These are phyloP conservation scores for Parotocinclus haroldoi DNA, from an alignment of 2,797 vertebrate species.

Conservation along the genomic window DNA sequence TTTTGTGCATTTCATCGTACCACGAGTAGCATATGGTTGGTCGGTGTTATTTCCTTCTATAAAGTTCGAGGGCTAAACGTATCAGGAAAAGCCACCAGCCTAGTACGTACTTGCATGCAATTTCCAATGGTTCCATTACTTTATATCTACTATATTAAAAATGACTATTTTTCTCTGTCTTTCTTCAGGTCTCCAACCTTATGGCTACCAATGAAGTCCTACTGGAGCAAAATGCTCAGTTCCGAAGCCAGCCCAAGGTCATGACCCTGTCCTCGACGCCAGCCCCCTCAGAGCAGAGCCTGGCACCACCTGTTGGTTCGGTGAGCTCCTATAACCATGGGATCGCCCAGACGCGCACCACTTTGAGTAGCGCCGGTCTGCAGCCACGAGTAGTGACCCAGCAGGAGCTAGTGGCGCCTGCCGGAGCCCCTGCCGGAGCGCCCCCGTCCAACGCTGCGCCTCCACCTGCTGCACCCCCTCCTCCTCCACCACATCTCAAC, in stretches of 20 bases:
- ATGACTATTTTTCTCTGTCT: background rate
- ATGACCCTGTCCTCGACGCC: constrained; percentile 90
- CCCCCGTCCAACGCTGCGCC: constrained; percentile 82
- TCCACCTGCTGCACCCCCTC: constrained; percentile 74
- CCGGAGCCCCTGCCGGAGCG: constrained; percentile 74
- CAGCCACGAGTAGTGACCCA: constrained; percentile 88
- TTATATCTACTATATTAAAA: background rate
- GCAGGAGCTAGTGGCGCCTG: constrained; percentile 85
- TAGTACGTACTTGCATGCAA: no score
- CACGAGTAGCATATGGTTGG: no score
- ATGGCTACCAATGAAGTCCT: constrained; percentile 95
- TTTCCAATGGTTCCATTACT: no score
- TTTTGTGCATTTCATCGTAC: no score
- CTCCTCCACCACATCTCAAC: constrained; percentile 82
- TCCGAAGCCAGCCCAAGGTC: constrained; percentile 93
- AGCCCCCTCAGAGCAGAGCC: constrained; percentile 82
- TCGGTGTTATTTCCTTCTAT: no score
- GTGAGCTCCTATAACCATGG: constrained; percentile 94
- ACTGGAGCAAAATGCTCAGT: constrained; percentile 97
- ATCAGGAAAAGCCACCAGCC: no score
- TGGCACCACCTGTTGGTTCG: constrained; percentile 84
- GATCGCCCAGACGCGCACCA: constrained; percentile 97
- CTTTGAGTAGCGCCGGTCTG: constrained; percentile 91
- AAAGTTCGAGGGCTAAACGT: no score
- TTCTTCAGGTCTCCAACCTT: constrained; percentile 80